These are phyloP conservation scores for Sphaeramia orbicularis DNA, from an alignment of 2,797 vertebrate genomes.

Conservation along the genomic window DNA sequence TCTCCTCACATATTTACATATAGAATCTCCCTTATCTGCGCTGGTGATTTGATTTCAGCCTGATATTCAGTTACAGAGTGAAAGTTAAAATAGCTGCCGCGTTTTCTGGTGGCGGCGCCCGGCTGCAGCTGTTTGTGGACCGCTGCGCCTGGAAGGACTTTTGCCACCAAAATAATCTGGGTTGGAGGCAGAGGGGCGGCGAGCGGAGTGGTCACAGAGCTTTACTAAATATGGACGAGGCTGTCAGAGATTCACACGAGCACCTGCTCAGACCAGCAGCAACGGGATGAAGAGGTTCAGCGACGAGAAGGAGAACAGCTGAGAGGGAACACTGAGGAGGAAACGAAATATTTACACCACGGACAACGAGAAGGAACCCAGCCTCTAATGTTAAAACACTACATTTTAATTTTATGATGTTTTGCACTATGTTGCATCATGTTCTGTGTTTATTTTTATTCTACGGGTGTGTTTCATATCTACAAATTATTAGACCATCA, in stretches of 20 bases:
- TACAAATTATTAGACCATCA: too few species aligned
- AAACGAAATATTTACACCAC: too few species aligned
- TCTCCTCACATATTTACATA: constrained; percentile 13
- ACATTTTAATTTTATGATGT: too few species aligned
- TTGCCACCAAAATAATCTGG: constrained; percentile 77
- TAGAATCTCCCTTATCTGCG: not conserved
- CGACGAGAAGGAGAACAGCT: too few species aligned
- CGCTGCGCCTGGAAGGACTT: constrained; percentile 59
- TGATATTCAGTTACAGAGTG: constrained; percentile 77
- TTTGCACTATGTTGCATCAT: too few species aligned
- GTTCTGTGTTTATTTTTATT: too few species aligned
- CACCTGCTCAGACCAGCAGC: constrained; percentile 51
- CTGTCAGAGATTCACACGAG: constrained; percentile 20
- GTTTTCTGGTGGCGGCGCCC: constrained; percentile 68
- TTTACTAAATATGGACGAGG: constrained; percentile 78
- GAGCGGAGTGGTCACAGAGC: constrained; percentile 53
- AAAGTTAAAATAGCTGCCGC: constrained; percentile 81
- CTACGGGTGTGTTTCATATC: too few species aligned
- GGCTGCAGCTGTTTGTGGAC: constrained; percentile 77
- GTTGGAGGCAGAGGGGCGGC: constrained; percentile 50
- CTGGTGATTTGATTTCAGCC: constrained; percentile 30
- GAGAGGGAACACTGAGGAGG: too few species aligned
- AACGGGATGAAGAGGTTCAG: too few species aligned
- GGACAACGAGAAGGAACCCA: too few species aligned
- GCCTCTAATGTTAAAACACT: too few species aligned